These are phyloP conservation scores for Mesocentrotus franciscanus DNA, from an alignment of 53 echinoderm and acorn worm species.

Conservation along the genomic window DNA sequence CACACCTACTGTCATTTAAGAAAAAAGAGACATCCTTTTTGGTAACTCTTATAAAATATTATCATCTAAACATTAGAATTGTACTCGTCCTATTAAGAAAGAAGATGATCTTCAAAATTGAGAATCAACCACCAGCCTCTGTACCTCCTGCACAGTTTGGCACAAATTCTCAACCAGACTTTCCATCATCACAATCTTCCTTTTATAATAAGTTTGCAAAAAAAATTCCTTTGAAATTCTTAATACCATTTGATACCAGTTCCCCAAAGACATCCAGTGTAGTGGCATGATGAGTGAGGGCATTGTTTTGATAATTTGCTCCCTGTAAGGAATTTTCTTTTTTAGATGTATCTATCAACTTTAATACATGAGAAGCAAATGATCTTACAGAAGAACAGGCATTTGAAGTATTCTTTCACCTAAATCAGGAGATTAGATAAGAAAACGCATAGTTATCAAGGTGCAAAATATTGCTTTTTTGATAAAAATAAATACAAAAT, in stretches of 20 bases:
- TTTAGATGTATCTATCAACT: background rate
- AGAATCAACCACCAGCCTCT: background rate
- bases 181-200: background rate
- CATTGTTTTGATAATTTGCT: slow-evolving; percentile 29
- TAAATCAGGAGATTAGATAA: background rate
- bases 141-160: background rate
- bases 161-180: background rate
- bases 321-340: background rate
- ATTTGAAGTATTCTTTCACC: background rate
- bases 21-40: too few species aligned
- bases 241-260: slow-evolving; percentile 5
- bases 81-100: too few species aligned
- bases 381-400: background rate
- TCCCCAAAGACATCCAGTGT: background rate
- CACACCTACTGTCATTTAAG: too few species aligned
- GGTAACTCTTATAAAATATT: too few species aligned
- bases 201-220: background rate
- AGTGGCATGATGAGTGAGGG: background rate
- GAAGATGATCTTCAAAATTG: too few species aligned
- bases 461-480: background rate
- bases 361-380: background rate
- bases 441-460: background rate
- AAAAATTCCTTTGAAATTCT: background rate
- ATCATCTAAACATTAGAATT: too few species aligned
- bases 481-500: background rate